A percentile compares a stretch with the other conserved stretches of the same genome.
Evolutionary conservation across 2,113 vertebrate species (phyloP).

Genomic region (Alethe castanea): DNA sequence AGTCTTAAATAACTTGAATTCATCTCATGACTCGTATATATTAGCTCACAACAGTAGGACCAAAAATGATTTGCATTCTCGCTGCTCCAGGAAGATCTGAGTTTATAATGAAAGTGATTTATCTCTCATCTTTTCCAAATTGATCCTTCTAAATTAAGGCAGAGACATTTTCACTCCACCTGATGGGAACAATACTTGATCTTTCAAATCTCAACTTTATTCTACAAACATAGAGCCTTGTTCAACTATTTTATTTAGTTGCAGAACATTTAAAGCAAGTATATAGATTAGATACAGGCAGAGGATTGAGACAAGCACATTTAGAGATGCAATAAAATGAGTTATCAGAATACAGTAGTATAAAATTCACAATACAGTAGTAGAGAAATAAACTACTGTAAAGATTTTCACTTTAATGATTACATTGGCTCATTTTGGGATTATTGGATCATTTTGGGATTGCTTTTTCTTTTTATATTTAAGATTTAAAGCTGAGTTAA

Average conservation of each 20-base stretch:
- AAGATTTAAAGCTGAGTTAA: background rate
- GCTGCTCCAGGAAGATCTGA: constrained; percentile 1
- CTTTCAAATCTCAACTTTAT: constrained; percentile 27
- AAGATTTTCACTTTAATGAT: background rate
- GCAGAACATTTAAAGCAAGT: constrained; percentile 11
- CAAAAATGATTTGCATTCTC: constrained; percentile 36
- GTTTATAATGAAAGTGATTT: constrained; percentile 60
- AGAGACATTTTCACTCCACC: constrained; percentile 42
- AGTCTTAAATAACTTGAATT: constrained; percentile 49
- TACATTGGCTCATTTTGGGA: background rate
- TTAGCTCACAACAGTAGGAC: constrained; percentile 32
- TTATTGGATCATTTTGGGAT: background rate
- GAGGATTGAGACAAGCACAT: background rate
- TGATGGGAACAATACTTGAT: constrained; percentile 35
- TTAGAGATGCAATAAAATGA: background rate
- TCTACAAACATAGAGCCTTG: background rate
- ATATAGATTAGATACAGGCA: background rate
- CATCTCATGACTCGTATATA: constrained; percentile 37
- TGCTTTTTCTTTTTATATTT: background rate
- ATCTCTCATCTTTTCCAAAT: constrained; percentile 47
- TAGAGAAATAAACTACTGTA: background rate
- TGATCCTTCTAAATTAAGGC: constrained; percentile 60
- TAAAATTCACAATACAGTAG: background rate
- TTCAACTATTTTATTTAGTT: constrained; percentile 13
- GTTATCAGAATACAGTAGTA: background rate